These are phyloP conservation scores for Epinotia demarniana DNA, from an alignment of 2,888 invertebrate species.

Conservation along the genomic window DNA sequence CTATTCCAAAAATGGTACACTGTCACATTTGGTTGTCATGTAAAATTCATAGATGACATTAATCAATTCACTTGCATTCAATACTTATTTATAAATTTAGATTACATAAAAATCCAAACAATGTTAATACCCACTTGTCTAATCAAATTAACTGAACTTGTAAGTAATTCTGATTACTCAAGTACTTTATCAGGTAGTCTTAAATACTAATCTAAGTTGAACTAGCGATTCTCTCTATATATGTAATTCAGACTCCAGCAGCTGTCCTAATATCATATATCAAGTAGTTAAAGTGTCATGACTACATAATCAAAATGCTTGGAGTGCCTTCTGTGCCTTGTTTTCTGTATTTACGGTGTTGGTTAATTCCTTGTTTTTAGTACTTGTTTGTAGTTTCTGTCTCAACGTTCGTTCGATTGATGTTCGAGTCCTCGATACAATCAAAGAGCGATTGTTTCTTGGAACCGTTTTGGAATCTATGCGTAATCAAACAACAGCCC, in stretches of 20 bases:
- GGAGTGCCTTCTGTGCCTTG: background rate
- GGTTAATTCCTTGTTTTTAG: background rate
- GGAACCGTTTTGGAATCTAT: too few species aligned
- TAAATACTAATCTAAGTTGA: background rate
- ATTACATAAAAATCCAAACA: conserved; percentile 17
- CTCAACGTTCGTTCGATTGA: too few species aligned
- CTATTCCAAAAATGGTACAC: conserved; percentile 7
- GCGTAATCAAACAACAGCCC: too few species aligned
- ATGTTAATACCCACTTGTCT: conserved; percentile 34
- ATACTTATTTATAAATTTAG: conserved; percentile 18
- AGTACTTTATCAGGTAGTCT: background rate
- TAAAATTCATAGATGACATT: conserved; percentile 28
- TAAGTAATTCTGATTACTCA: conserved; percentile 12
- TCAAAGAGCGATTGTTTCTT: too few species aligned
- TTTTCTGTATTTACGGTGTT: background rate
- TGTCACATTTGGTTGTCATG: conserved; percentile 36
- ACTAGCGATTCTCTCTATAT: background rate
- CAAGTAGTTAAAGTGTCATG: background rate
- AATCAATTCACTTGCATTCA: conserved; percentile 15
- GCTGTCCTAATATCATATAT: background rate
- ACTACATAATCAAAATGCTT: background rate
- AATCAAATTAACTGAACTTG: conserved; percentile 33
- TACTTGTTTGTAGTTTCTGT: background rate
- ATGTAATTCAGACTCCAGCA: background rate
- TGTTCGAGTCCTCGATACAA: too few species aligned